phyloP scores from a whole-genome alignment of 2,113 vertebrate genomes.

The Varanus komodoensis region DNA sequence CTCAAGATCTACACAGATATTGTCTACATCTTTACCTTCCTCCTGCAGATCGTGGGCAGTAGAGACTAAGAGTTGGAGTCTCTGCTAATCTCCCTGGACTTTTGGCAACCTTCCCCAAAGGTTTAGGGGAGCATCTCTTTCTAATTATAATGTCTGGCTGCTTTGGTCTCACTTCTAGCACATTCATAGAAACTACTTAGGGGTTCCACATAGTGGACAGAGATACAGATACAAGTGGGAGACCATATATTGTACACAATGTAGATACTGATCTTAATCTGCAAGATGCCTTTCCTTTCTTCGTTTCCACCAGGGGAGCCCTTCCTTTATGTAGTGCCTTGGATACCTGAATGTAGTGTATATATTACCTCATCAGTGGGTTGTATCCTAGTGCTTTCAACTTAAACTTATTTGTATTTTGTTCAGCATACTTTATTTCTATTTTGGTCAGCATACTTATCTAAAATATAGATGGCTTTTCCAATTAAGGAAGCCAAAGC shows the following conservation, averaged over 20 bases:
- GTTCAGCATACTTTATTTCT: conserved; percentile 13
- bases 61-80: conserved; percentile 37
- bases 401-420: conserved; percentile 15
- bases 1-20: conserved; percentile 93
- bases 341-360: neutral
- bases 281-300: neutral
- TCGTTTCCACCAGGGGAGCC: neutral
- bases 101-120: neutral
- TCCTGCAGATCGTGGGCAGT: conserved; percentile 88
- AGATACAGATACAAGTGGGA: neutral
- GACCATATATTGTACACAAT: conserved; percentile 10
- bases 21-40: conserved; percentile 91
- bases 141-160: neutral
- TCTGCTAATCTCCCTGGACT: neutral
- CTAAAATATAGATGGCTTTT: neutral
- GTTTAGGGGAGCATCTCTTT: neutral
- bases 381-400: conserved; percentile 7
- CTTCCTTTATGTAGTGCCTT: neutral
- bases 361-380: neutral
- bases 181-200: conserved; percentile 9
- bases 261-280: conserved; percentile 2
- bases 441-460: conserved; percentile 16
- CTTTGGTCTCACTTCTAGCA: neutral
- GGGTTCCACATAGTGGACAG: neutral
- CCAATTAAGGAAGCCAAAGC: neutral